Base-by-base conservation (phyloP, 2,888 invertebrate genomes). In the Synanthedon tipuliformis region DNA sequence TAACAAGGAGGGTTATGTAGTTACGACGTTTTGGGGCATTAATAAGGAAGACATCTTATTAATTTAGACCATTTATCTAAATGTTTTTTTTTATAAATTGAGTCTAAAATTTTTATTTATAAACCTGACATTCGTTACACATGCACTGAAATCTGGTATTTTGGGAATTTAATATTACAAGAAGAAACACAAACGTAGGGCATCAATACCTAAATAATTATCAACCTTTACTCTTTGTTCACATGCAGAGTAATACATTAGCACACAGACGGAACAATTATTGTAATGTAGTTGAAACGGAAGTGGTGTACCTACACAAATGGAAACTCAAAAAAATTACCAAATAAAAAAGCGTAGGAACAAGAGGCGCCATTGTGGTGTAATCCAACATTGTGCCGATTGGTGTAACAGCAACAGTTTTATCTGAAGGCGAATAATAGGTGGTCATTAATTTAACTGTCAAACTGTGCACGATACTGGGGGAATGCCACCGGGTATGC, bases 401-500 rank as follows among this genome's bases (percentile, higher is more conserved):
- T 34, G 34, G n/a, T 45, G 45, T 15, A 45, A 13, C 45, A 15
- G 8, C n/a, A 2, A 45, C n/a, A 13, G 15, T 45, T 45, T 45
- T 63, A 60, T 62, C 56, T 59, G 68, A 65, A 71, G 66, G 69
- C 69, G 66, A 71, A 61, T 63, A 59, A 68, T 65, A 63, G 61
- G 52, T 56, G 61, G 64, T 71, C 73, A 81, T 81, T 76, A 77
- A 81, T 81, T 73, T 74, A 60, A 55, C 71, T 78, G 81, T 75
- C 77, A 71, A 72, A 68, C 61, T 55, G 60, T 59, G 57, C 71
- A 73, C 73, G 72, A 70, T 60, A 59, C 52, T 51, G 50, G 23
- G 49, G 18, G 49, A 49, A 49, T 45, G 45, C 45, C 45, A 45
- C 45, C 45, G 45, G 15, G 45, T 45, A 45, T 45, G 13, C 45